These are phyloP conservation scores for Anagrus nilaparvatae DNA, from an alignment of 1,140 invertebrate species.

Conservation along the genomic window DNA sequence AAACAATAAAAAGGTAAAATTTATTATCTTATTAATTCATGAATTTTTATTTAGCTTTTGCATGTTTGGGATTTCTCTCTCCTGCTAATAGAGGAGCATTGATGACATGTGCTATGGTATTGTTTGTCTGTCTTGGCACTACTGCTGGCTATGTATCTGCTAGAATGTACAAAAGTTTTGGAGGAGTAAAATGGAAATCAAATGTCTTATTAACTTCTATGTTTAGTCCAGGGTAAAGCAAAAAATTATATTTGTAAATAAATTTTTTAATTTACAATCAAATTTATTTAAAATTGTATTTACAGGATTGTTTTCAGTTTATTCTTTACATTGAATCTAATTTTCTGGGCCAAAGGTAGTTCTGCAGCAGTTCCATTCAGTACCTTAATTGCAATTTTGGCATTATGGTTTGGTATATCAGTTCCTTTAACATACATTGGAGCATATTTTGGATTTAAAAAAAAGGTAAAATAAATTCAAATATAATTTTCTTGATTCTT, in stretches of 20 bases:
- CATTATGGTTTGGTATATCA: conserved; percentile 97
- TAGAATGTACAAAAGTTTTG: conserved; percentile 95
- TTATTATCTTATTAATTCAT: conserved; percentile 2
- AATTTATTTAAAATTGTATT: conserved; percentile 20
- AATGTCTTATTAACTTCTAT: conserved; percentile 94
- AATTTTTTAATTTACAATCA: not conserved
- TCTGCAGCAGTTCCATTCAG: conserved; percentile 95
- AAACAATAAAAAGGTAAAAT: conserved; percentile 6
- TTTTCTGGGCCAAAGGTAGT: conserved; percentile 89
- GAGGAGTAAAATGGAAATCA: conserved; percentile 96
- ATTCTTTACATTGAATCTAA: conserved; percentile 94
- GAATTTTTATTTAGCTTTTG: conserved; percentile 59
- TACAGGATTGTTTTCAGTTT: conserved; percentile 84
- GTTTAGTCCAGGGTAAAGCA: conserved; percentile 80
- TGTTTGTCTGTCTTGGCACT: conserved; percentile 91
- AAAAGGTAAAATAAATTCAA: conserved; percentile 63
- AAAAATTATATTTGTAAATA: conserved; percentile 12
- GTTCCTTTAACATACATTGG: conserved; percentile 96
- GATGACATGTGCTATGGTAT: conserved; percentile 94
- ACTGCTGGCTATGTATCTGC: conserved; percentile 94
- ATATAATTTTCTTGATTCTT: conserved; percentile 1
- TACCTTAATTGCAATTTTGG: conserved; percentile 91
- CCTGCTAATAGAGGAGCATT: conserved; percentile 95
- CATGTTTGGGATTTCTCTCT: conserved; percentile 94
- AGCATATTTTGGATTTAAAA: conserved; percentile 96